phyloP scores from a whole-genome alignment of 1,140 invertebrate species.

The Dinothrombium tinctorium region DNA sequence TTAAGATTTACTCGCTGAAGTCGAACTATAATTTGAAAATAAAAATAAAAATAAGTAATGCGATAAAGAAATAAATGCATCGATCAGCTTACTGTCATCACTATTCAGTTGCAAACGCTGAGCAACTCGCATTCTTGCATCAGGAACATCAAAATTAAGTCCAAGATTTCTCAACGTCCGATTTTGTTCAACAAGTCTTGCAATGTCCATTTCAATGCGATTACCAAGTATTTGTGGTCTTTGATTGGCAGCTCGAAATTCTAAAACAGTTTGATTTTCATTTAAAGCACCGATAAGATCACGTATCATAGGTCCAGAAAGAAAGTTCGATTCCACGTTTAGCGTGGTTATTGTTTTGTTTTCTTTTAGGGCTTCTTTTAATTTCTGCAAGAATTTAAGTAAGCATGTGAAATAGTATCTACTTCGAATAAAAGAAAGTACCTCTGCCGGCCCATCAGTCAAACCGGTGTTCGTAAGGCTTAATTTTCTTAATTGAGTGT shows the following conservation, averaged over 20 bases:
- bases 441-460: slow-evolving; percentile 53
- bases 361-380: slow-evolving; percentile 58
- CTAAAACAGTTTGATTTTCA: slow-evolving; percentile 59
- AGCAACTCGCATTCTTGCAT: slow-evolving; percentile 72
- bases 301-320: slow-evolving; percentile 46
- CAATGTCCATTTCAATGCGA: slow-evolving; percentile 95
- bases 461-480: slow-evolving; percentile 80
- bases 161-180: slow-evolving; percentile 67
- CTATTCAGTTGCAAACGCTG: slow-evolving; percentile 82
- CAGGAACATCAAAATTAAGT: slow-evolving; percentile 82
- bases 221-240: slow-evolving; percentile 81
- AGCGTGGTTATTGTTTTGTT: slow-evolving; percentile 67
- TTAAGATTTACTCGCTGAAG: too few relatives aligned
- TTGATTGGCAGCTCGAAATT: slow-evolving; percentile 88
- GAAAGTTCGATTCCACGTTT: slow-evolving; percentile 90
- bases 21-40: too few relatives aligned
- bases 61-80: too few relatives aligned
- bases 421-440: slow-evolving; percentile 13
- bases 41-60: too few relatives aligned
- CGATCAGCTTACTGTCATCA: too few relatives aligned
- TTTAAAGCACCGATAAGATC: slow-evolving; percentile 60
- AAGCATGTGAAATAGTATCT: not conserved
- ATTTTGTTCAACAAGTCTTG: slow-evolving; percentile 74
- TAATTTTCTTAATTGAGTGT: slow-evolving; percentile 71
- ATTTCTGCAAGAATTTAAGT: slow-evolving; percentile 11